Base-by-base conservation (phyloP, 2,113 vertebrate genomes). In the Perognathus longimembris region DNA sequence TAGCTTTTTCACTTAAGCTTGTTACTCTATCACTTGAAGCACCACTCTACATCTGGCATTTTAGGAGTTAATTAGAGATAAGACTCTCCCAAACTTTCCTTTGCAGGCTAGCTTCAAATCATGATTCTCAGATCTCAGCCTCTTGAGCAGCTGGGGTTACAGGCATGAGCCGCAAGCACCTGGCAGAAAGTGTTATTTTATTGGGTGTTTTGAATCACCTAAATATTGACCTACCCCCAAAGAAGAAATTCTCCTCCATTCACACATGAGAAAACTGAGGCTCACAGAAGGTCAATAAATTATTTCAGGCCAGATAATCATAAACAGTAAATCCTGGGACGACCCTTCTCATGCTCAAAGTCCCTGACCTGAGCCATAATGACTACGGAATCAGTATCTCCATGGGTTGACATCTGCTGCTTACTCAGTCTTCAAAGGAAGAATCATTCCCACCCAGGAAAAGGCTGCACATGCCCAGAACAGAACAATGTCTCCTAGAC, bases 201-300 rank as follows among this genome's bases (percentile, higher is more conserved):
- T 75, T 85, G 24, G 36, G 8, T 11, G n/a, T 70, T 50, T 78
- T 50, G 92, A 71, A n/a, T n/a, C 79, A 90, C n/a, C 32, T 34
- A 92, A 91, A 85, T 50, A 88, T 32, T 75, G 80, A 91, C 24
- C 32, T 90, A n/a, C 76, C 50, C 69, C 50, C 38, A 83, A 12
- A 77, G 40, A 83, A 79, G 64, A 73, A 63, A 76, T 1, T 28
- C 57, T 28, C 20, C 32, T 54, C 54, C 9, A 11, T 26, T 83
- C 89, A 71, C 17, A 88, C 5, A 15, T 34, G 78, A 85, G 34
- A 75, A 87, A 64, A 87, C 21, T 10, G 38, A 84, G 50, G 21
- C n/a, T 61, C 57, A 34, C 21, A 87, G 74, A 90, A 67, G 57
- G 59, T 61, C 57, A 66, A 34, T 9, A 40, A 61, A 85, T 74